Conservation (phyloP, 1,140 invertebrate genomes). For the Drosophila miranda region DNA sequence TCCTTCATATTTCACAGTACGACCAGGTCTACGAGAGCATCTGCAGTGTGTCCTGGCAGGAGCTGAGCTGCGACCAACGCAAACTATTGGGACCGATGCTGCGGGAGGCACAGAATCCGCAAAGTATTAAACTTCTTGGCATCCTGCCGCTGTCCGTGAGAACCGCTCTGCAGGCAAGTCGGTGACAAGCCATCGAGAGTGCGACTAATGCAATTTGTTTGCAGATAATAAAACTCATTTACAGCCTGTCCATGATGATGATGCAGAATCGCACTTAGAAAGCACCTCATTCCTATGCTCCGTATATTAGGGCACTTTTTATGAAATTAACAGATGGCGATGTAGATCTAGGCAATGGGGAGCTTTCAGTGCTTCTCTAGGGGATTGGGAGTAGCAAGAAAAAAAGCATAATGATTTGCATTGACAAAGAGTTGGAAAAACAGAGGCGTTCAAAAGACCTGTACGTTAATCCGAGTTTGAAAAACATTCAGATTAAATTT, state of each 20-base stretch:
- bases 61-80: slow-evolving; percentile 40
- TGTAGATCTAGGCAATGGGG: too few species aligned
- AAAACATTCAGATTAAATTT: neutral
- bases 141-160: slow-evolving; percentile 31
- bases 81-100: slow-evolving; percentile 39
- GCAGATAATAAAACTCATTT: slow-evolving; percentile 68
- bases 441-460: too few species aligned
- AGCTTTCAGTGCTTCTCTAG: too few species aligned
- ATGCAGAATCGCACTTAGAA: slow-evolving; percentile 39
- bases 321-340: too few species aligned
- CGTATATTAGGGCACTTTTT: neutral
- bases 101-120: slow-evolving; percentile 25
- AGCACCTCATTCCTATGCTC: neutral
- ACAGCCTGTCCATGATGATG: slow-evolving; percentile 63
- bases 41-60: slow-evolving; percentile 48
- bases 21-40: slow-evolving; percentile 50
- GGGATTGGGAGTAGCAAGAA: too few species aligned
- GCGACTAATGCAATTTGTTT: slow-evolving; percentile 49
- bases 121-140: slow-evolving; percentile 23
- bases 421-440: too few species aligned
- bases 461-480: neutral
- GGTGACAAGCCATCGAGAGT: too few species aligned
- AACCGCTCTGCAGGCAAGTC: slow-evolving; percentile 36
- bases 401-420: neutral
- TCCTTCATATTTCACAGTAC: slow-evolving; percentile 23